Conservation (phyloP, 2,797 vertebrate genomes). For the Paguma larvata region DNA sequence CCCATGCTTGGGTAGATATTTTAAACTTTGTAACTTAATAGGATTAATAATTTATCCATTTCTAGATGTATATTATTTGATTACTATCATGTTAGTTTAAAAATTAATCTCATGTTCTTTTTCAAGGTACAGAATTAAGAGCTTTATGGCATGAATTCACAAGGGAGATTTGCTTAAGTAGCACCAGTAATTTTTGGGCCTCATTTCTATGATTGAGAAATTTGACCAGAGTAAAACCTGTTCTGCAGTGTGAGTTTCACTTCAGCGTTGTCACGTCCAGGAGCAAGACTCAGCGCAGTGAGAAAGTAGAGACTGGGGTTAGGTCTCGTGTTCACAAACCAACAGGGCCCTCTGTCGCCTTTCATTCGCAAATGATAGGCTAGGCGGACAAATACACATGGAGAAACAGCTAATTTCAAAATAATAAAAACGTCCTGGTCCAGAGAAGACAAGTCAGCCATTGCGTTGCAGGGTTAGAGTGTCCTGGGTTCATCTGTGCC, state of each 20-base stretch:
- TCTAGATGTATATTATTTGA: constrained; percentile 18
- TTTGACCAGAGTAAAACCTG: not conserved
- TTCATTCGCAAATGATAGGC: not conserved
- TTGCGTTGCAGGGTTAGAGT: not conserved
- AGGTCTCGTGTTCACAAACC: not conserved
- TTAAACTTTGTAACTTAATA: not conserved
- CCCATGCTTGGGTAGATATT: not conserved
- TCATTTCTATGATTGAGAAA: not conserved
- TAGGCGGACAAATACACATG: not conserved
- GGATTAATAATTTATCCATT: not conserved
- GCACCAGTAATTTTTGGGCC: not conserved
- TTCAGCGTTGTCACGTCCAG: not conserved
- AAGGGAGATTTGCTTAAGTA: not conserved
- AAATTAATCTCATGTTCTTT: not conserved
- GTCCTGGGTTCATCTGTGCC: not conserved
- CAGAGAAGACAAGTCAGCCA: not conserved
- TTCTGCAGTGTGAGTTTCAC: not conserved
- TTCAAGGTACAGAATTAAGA: not conserved
- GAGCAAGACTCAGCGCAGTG: not conserved
- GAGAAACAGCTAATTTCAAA: not conserved
- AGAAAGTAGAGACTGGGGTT: not conserved
- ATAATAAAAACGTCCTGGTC: not conserved
- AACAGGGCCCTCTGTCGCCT: not conserved
- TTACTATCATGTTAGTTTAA: constrained; percentile 18
- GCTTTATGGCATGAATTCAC: not conserved